These are phyloP conservation scores for Ctenomys sociabilis DNA, from an alignment of 2,113 vertebrate genomes.

Conservation along the genomic window DNA sequence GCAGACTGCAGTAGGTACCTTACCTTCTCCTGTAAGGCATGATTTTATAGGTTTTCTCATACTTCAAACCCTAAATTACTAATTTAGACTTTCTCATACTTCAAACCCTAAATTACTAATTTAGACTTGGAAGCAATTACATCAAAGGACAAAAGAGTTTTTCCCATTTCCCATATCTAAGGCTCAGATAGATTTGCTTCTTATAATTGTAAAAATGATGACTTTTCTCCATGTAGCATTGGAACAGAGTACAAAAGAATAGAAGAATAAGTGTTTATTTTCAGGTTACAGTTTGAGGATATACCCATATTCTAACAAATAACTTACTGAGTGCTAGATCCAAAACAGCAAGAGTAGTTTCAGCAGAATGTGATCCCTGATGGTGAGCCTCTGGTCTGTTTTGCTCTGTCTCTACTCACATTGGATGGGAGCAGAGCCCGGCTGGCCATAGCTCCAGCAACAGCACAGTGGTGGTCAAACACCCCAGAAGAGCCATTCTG, in stretches of 20 bases:
- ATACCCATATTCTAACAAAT: background rate
- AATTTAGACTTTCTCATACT: background rate
- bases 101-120: background rate
- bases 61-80: background rate
- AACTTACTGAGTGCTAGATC: background rate
- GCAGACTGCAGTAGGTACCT: background rate
- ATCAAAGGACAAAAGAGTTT: background rate
- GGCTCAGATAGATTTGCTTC: background rate
- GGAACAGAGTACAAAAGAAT: background rate
- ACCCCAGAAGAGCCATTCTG: background rate
- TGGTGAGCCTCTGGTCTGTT: background rate
- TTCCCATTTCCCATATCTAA: background rate
- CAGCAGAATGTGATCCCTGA: background rate
- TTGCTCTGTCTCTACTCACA: background rate
- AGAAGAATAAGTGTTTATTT: background rate
- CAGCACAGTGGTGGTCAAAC: background rate
- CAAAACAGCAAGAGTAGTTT: slow-evolving; percentile 24
- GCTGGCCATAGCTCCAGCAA: background rate
- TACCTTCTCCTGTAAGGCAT: background rate
- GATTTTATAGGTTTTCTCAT: background rate
- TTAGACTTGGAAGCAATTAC: background rate
- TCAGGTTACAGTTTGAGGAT: slow-evolving; percentile 35
- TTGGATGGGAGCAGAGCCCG: background rate
- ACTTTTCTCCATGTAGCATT: background rate
- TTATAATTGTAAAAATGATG: background rate